Conservation (phyloP, 2,888 invertebrate species). For the Thelaira solivaga region DNA sequence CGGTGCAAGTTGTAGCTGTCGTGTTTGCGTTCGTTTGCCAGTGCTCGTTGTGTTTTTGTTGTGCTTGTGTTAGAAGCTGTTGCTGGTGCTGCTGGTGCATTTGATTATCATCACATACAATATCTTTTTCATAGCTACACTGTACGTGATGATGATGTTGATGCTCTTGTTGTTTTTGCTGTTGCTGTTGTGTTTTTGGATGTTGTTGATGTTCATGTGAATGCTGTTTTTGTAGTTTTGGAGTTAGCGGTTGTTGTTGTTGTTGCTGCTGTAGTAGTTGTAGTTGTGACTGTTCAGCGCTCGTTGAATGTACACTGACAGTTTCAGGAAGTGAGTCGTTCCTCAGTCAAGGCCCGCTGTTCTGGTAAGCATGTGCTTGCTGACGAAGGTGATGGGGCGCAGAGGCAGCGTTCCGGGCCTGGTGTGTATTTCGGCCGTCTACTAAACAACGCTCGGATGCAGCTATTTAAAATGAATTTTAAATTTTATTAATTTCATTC, state of each 20-base stretch:
- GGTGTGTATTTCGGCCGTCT: constrained; percentile 82
- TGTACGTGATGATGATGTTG: constrained; percentile 72
- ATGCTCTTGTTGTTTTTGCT: constrained; percentile 50
- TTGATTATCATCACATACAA: constrained; percentile 75
- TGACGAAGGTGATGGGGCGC: constrained; percentile 80
- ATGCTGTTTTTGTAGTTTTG: constrained; percentile 61
- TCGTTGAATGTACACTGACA: constrained; percentile 72
- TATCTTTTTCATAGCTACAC: constrained; percentile 76
- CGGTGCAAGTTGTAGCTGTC: constrained; percentile 63
- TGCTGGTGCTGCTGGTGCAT: constrained; percentile 69
- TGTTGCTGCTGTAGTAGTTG: constrained; percentile 64
- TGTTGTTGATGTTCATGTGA: constrained; percentile 67
- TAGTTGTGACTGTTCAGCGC: constrained; percentile 66
- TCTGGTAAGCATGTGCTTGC: constrained; percentile 78
- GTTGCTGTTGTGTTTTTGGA: constrained; percentile 65
- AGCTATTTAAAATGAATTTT: constrained; percentile 78
- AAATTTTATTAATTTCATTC: constrained; percentile 30
- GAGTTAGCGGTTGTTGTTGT: constrained; percentile 66
- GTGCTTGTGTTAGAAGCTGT: constrained; percentile 64
- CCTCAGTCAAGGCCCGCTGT: constrained; percentile 79
- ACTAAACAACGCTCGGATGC: constrained; percentile 92
- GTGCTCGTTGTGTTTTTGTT: constrained; percentile 65
- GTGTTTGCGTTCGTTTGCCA: constrained; percentile 65
- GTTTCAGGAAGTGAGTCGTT: constrained; percentile 85
- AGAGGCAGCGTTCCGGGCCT: constrained; percentile 81